Percentiles rank a stretch among this genome's conserved stretches.
phyloP scores from a whole-genome alignment of 2,113 vertebrate genomes.

The Corythaixoides concolor region DNA sequence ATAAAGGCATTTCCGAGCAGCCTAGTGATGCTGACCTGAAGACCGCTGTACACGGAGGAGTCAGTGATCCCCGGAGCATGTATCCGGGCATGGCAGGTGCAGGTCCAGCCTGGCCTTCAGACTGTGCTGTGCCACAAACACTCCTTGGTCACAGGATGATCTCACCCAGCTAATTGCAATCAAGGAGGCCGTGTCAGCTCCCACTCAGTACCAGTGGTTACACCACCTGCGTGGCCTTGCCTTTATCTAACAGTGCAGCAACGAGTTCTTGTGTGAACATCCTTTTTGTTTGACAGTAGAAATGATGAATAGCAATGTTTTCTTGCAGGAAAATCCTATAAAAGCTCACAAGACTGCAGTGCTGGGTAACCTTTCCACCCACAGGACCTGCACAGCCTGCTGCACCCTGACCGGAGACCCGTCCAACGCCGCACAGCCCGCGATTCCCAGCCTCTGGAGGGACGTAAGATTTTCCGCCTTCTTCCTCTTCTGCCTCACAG shows the following conservation, averaged over 20 bases:
- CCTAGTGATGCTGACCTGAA: background rate
- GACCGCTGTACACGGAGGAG: background rate
- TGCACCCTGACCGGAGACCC: rapidly evolving
- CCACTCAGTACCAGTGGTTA: background rate
- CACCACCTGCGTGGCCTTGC: background rate
- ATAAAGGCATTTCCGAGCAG: background rate
- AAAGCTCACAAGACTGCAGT: background rate
- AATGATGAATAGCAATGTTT: background rate
- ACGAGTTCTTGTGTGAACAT: background rate
- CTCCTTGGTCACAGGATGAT: background rate
- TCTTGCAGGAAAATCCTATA: background rate
- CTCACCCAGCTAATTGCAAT: background rate
- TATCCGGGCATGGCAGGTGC: rapidly evolving
- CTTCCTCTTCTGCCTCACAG: background rate
- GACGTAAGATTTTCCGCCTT: background rate
- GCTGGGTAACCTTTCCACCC: background rate
- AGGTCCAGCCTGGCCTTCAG: background rate
- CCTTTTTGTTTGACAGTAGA: background rate
- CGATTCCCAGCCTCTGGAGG: background rate
- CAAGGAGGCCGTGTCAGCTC: background rate
- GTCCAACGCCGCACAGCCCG: too few species aligned
- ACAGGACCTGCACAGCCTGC: rapidly evolving
- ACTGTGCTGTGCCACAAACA: background rate
- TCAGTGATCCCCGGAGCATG: background rate
- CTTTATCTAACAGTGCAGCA: background rate